These are phyloP conservation scores for Aphis gossypii DNA, from an alignment of 1,140 invertebrate genomes.

Conservation along the genomic window DNA sequence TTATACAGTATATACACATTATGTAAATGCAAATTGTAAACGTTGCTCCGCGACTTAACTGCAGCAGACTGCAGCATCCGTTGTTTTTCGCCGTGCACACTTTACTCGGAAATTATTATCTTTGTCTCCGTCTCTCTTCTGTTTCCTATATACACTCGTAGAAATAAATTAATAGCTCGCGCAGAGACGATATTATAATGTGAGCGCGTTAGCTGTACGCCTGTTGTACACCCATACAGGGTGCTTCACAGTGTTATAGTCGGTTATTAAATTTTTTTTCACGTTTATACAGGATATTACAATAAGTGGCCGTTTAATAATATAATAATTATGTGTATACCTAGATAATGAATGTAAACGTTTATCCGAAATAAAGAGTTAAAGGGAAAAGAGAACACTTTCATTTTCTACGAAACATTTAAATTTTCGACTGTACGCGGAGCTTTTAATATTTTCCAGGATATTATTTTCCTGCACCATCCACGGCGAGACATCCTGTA, in stretches of 20 bases:
- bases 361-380: no score
- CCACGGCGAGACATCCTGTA: not conserved
- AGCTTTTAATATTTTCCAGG: not conserved
- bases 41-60: not conserved
- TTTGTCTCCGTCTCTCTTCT: not conserved
- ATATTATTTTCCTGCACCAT: not conserved
- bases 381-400: no score
- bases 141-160: not conserved
- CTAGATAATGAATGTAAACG: not conserved
- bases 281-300: not conserved
- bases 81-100: not conserved
- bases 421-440: not conserved
- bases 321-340: no score
- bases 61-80: not conserved
- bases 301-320: no score
- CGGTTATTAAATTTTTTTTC: not conserved
- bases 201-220: not conserved
- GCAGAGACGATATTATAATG: not conserved
- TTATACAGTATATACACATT: not conserved
- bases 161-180: not conserved
- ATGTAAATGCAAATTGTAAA: conserved; percentile 36
- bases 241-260: not conserved
- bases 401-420: not conserved
- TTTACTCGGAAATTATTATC: not conserved
- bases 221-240: not conserved